Conservation (phyloP, 1,140 invertebrate species). For the Musca vetustissima region DNA sequence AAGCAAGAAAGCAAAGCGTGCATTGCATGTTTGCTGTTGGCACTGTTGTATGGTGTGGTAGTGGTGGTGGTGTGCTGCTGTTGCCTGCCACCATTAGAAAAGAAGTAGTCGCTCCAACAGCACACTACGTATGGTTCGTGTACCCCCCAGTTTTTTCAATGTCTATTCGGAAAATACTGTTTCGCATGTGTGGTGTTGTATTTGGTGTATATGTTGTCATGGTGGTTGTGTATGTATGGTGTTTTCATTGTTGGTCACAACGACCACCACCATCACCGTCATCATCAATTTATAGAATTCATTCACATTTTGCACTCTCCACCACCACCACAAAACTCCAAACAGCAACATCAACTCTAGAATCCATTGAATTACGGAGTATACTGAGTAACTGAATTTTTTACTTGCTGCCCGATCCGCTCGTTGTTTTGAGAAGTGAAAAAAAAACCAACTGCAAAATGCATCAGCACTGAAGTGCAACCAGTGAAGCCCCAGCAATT, state of each 20-base stretch:
- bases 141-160: no score
- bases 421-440: no score
- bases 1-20: not conserved
- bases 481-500: constrained; percentile 19
- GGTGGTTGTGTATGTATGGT: not conserved
- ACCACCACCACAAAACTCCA: no score
- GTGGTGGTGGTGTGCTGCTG: no score
- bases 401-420: no score
- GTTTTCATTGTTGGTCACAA: constrained; percentile 10
- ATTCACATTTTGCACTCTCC: constrained; percentile 13
- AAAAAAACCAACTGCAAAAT: no score
- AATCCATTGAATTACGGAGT: no score
- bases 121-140: no score
- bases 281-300: constrained; percentile 14
- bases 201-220: not conserved
- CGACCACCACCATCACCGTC: not conserved
- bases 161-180: no score
- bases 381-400: no score
- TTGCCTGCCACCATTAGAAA: constrained; percentile 7
- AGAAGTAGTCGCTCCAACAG: not conserved
- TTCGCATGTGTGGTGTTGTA: not conserved
- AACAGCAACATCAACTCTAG: no score
- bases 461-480: not conserved
- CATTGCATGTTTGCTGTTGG: not conserved
- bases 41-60: no score